Base-by-base conservation (phyloP, 2,888 invertebrate genomes). In the Pycnomerus fuliginosus region DNA sequence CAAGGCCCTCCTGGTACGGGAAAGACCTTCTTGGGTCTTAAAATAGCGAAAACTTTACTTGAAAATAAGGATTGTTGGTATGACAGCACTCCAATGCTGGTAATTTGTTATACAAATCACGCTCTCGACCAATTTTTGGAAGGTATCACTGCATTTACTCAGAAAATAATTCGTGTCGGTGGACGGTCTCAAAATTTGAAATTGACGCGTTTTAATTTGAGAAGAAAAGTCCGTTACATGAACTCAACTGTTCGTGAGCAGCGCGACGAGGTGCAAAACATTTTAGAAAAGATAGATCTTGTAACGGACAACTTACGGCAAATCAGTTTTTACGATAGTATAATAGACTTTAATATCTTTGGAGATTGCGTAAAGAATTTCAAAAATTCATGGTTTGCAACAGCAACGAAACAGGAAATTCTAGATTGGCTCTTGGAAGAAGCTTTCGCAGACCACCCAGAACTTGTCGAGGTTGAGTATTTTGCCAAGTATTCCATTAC, bases 1-100 rank as follows among this genome's bases (percentile, higher is more conserved):
- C 90, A 91, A 74, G 92, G 92, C 0, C 91, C 91, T 0, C 91
- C 92, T 0, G 92, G 92, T 20, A 91, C 91, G 0, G 92, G 91
- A 0, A 92, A 91, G 75, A 90, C 91, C 0, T 86, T 78, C 65
- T 68, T 91, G 45, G 90, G 90, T 0, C 72, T 88, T 16, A 84
- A 86, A 76, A 80, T 93, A 12, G 82, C 85, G 1, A 74, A 82
- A 37, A 78, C 80, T 0, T 62, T 92, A 14, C 67, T 90, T 1
- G 69, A 76, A 43, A 89, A 87, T 64, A 51, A 54, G 8, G 16
- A 50, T 0, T 16, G 48, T 1, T 77, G 76, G 76, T 64, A 63
- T 15, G 44, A 50, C 2, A 52, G 74, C 7, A 74, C 58, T 2
- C 86, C 87, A 1, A 84, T 91, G 66, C 71, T 91, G 5, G 74